Evolutionary conservation across 2,797 vertebrate genomes (phyloP).

Genomic region (Ispidina lecontei): DNA sequence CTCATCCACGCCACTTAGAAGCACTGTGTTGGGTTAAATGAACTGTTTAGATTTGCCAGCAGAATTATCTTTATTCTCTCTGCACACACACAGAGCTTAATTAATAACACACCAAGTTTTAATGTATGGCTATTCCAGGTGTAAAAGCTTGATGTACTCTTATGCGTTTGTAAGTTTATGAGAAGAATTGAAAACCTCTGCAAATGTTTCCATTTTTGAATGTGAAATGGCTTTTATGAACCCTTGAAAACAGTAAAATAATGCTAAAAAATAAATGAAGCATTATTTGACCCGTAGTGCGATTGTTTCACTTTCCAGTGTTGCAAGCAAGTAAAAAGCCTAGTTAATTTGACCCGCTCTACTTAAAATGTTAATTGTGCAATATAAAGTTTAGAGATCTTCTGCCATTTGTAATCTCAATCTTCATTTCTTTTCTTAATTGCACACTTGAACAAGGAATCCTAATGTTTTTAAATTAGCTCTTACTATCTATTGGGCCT

Average conservation of each 20-base stretch:
- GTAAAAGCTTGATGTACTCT: background rate
- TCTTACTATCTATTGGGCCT: background rate
- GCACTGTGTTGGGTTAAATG: background rate
- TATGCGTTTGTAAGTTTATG: background rate
- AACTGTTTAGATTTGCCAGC: background rate
- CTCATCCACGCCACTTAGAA: background rate
- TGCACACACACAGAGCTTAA: background rate
- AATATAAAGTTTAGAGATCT: slow-evolving; percentile 66
- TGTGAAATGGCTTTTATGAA: background rate
- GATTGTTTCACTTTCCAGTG: background rate
- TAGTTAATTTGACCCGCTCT: slow-evolving; percentile 15
- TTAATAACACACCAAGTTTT: background rate
- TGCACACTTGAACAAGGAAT: slow-evolving; percentile 51
- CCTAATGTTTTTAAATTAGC: slow-evolving; percentile 56
- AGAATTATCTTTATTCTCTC: background rate
- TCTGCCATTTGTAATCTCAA: slow-evolving; percentile 40
- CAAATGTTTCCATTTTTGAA: background rate
- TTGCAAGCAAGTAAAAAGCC: slow-evolving; percentile 18
- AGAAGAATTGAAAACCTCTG: background rate
- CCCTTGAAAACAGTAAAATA: background rate
- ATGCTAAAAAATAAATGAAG: slow-evolving; percentile 30
- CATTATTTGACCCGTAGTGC: slow-evolving; percentile 42
- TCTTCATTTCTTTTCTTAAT: slow-evolving; percentile 67
- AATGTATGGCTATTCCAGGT: background rate
- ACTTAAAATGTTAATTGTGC: slow-evolving; percentile 62